Conservation (phyloP, 2,888 invertebrate genomes). For the Deilephila elpenor region DNA sequence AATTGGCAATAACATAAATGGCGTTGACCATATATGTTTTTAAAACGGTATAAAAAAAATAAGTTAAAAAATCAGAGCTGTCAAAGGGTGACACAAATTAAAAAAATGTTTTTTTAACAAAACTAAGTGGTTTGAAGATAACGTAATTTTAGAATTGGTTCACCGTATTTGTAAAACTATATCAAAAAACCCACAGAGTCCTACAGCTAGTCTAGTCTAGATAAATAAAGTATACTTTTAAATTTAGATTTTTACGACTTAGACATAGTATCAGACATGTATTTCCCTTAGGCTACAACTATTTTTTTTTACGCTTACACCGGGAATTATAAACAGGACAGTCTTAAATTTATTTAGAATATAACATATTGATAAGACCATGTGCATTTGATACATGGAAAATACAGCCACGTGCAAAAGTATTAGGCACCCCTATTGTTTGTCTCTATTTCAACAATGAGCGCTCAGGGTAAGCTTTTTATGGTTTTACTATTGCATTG, state of each 20-base stretch:
- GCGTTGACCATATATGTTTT: neutral
- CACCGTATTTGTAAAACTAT: slow-evolving; percentile 40
- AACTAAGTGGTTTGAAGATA: no score
- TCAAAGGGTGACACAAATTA: neutral
- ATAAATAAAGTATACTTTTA: slow-evolving; percentile 66
- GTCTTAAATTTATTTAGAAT: neutral
- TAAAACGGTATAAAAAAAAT: neutral
- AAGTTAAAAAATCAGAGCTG: neutral
- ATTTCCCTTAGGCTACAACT: slow-evolving; percentile 72
- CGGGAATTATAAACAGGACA: neutral
- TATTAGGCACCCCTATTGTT: no score
- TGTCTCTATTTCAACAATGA: no score
- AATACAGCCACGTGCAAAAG: no score
- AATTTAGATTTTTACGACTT: slow-evolving; percentile 60
- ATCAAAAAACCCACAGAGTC: slow-evolving; percentile 44
- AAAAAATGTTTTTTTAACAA: neutral
- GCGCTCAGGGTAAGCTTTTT: no score
- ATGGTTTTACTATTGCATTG: no score
- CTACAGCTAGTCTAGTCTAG: slow-evolving; percentile 62
- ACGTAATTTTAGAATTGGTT: neutral
- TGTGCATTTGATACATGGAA: no score
- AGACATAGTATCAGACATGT: slow-evolving; percentile 87
- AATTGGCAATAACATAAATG: no score
- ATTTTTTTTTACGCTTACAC: slow-evolving; percentile 15
- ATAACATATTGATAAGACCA: neutral